A percentile compares a stretch with the other conserved stretches of the same genome.
These are phyloP conservation scores for Hedya salicella DNA, from an alignment of 2,888 invertebrate genomes.

Conservation along the genomic window DNA sequence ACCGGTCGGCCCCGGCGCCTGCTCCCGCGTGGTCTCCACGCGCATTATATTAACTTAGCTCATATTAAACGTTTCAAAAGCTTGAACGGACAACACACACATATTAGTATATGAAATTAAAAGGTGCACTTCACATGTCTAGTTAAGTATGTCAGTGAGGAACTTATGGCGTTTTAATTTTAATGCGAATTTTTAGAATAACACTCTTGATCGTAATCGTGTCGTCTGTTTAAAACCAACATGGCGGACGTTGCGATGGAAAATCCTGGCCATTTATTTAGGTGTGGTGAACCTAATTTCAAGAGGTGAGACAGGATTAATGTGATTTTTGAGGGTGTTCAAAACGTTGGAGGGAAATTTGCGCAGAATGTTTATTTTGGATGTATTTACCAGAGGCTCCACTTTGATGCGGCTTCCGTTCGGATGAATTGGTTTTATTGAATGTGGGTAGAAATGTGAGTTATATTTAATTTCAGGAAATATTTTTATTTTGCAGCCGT, in stretches of 20 bases:
- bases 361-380: constrained; percentile 33
- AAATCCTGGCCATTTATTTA: constrained; percentile 42
- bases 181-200: too few relatives aligned
- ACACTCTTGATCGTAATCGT: constrained; percentile 20
- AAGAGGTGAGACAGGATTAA: constrained; percentile 42
- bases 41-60: too few relatives aligned
- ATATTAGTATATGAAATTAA: too few relatives aligned
- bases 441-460: background rate
- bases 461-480: background rate
- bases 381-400: background rate
- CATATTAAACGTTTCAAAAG: too few relatives aligned
- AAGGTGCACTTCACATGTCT: too few relatives aligned
- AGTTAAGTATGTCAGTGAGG: too few relatives aligned
- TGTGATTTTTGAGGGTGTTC: constrained; percentile 37
- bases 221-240: constrained; percentile 36
- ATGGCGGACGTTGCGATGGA: constrained; percentile 23
- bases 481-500: background rate
- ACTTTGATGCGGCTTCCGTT: constrained; percentile 7
- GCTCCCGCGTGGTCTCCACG: too few relatives aligned
- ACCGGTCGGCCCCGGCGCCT: too few relatives aligned
- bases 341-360: constrained; percentile 29
- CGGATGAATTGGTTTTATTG: constrained; percentile 5
- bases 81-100: too few relatives aligned
- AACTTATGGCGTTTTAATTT: too few relatives aligned
- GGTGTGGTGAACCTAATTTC: constrained; percentile 43